phyloP scores from a whole-genome alignment of 2,797 vertebrate species.

The Distichodus sexfasciatus region DNA sequence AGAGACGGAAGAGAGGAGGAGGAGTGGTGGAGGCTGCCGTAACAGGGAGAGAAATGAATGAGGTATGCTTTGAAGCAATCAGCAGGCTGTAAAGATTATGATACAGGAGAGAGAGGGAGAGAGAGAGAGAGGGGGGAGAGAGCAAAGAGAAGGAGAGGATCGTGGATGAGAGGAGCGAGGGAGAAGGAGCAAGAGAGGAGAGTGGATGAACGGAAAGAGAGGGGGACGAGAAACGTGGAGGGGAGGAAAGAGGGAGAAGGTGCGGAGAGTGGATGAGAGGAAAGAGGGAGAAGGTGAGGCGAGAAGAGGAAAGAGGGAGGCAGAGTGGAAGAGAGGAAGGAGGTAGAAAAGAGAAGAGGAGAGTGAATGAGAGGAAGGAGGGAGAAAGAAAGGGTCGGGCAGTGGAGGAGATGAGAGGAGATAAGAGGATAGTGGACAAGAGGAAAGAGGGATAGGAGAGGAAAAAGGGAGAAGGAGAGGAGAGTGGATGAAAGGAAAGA shows the following conservation, averaged over 20 bases:
- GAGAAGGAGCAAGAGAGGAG: neutral
- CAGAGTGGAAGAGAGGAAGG: no score
- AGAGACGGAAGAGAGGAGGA: no score
- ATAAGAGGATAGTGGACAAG: neutral
- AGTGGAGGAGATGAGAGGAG: neutral
- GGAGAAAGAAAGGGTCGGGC: neutral
- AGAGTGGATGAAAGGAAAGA: neutral
- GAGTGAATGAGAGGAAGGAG: neutral
- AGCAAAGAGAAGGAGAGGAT: neutral
- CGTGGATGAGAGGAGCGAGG: no score
- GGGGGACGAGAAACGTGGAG: neutral
- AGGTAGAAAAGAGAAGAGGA: neutral
- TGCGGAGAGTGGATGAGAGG: neutral
- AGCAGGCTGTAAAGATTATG: no score
- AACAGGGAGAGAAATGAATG: slow-evolving; percentile 57
- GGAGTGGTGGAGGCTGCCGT: no score
- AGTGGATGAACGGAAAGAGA: neutral
- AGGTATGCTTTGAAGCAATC: slow-evolving; percentile 57
- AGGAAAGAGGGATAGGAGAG: no score
- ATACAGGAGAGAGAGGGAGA: slow-evolving; percentile 40
- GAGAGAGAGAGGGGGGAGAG: neutral
- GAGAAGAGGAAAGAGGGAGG: no score
- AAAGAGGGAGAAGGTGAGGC: no score
- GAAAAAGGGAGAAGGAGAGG: neutral
- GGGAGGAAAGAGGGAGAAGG: neutral